Percentiles rank a stretch among this genome's conserved stretches.
These are phyloP conservation scores for Agrilus biguttatus DNA, from an alignment of 2,888 invertebrate genomes.

Conservation along the genomic window DNA sequence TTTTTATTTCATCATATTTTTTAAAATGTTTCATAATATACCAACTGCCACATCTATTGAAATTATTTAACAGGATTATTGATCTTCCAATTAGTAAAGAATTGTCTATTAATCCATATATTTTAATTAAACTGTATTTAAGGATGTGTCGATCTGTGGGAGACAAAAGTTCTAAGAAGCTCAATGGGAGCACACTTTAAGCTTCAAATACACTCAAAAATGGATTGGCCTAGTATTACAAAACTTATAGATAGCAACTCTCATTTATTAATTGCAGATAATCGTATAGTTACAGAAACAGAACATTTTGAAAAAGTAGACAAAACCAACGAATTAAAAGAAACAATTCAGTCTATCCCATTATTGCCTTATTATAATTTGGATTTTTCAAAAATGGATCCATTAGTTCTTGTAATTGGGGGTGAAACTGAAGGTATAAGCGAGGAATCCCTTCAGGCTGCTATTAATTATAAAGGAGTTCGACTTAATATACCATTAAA, in stretches of 20 bases:
- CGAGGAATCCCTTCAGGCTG: slow-evolving; percentile 50
- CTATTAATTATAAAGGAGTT: slow-evolving; percentile 40
- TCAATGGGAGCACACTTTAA: slow-evolving; percentile 79
- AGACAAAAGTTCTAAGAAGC: slow-evolving; percentile 71
- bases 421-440: slow-evolving; percentile 87
- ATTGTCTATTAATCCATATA: too few relatives aligned
- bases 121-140: slow-evolving; percentile 14
- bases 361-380: slow-evolving; percentile 47
- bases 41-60: too few relatives aligned
- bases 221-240: slow-evolving; percentile 50
- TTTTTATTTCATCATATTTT: too few relatives aligned
- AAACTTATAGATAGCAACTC: slow-evolving; percentile 34
- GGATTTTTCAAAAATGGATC: slow-evolving; percentile 37
- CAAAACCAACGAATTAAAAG: not conserved
- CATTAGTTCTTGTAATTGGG: slow-evolving; percentile 61
- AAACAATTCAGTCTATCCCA: slow-evolving; percentile 30
- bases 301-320: too few relatives aligned
- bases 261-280: slow-evolving; percentile 55
- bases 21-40: too few relatives aligned
- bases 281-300: slow-evolving; percentile 28
- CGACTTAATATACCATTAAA: slow-evolving; percentile 68
- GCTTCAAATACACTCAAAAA: slow-evolving; percentile 48
- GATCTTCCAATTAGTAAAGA: too few relatives aligned
- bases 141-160: slow-evolving; percentile 87
- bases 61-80: too few relatives aligned